A percentile compares a stretch with the other conserved stretches of the same genome.
These are phyloP conservation scores for Phocides pigmalion DNA, from an alignment of 1,140 invertebrate genomes.

Conservation along the genomic window DNA sequence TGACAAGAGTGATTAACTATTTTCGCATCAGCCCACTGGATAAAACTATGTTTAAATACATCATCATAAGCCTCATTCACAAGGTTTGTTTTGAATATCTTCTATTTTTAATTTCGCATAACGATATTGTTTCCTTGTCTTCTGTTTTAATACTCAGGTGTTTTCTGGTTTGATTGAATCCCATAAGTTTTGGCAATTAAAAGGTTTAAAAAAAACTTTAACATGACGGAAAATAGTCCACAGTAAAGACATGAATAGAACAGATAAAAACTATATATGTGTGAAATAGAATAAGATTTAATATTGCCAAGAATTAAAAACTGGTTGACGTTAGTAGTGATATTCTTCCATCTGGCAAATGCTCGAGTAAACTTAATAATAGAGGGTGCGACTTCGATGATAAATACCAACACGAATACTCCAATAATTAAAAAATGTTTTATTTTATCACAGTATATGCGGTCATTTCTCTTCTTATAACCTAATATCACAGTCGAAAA, in stretches of 20 bases:
- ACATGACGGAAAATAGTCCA: no score
- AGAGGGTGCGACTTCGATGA: constrained; percentile 59
- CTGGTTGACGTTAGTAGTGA: not conserved
- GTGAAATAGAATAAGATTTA: no score
- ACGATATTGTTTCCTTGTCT: no score
- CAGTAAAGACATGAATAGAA: not conserved
- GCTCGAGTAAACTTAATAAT: constrained; percentile 41
- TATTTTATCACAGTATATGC: constrained; percentile 67
- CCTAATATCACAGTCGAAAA: constrained; percentile 65
- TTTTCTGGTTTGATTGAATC: no score
- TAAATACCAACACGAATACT: constrained; percentile 71
- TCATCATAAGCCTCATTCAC: not conserved
- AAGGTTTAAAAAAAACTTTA: no score
- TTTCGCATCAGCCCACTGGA: constrained; percentile 40
- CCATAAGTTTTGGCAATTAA: no score
- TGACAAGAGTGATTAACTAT: not conserved
- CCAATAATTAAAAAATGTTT: constrained; percentile 72
- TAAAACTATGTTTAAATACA: not conserved
- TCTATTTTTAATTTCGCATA: not conserved
- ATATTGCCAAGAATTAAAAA: not conserved
- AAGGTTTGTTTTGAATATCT: not conserved
- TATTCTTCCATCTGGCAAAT: not conserved
- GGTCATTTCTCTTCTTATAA: constrained; percentile 51
- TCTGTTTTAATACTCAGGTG: no score
- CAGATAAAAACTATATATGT: not conserved